Evolutionary conservation across 2,797 vertebrate genomes (phyloP), one percentile per base, ranked within the genome.

Genomic region (Leucoraja ocellata): DNA sequence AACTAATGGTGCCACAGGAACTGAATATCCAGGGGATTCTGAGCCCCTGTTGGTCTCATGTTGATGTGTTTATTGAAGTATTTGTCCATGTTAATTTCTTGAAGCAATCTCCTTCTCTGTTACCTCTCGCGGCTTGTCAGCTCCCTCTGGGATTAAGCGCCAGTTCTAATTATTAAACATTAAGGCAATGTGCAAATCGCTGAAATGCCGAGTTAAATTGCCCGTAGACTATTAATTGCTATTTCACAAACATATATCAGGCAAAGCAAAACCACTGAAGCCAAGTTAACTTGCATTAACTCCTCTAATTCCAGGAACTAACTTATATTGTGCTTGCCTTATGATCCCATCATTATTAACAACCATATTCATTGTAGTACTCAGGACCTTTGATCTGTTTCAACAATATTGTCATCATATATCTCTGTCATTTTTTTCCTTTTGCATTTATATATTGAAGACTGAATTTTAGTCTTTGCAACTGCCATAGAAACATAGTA

Each of bases 151-250:
- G 36, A 63, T 65, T 88, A 68, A 88, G 18, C 36, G 63, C 61
- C n/a, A 65, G 84, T 36, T 88, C 68, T 16, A 18, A 32, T 65
- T 88, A 88, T 65, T 32, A 88, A 83, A 88, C 21, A 88, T 88
- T 36, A 68, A 25, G 21, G 84, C 63, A 88, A 88, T 36, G 16
- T 88, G n/a, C 63, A 88, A 68, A 68, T 68, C 84, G 36, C 65
- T 88, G 65, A 68, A 68, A 88, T 88, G 65, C 61, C 68, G 58
- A 86, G n/a, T 88, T 88, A 88, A 68, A 68, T 88, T 88, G 63
- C 63, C 14, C 84, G 23, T 88, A 65, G n/a, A n/a, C 63, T 68
- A 32, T 36, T 68, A 88, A 68, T 88, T 68, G 63, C 63, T 88
- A 32, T 65, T 88, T 88, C 32, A 65, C 84, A 68, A 68, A 88